These are phyloP conservation scores for Enteromius treurensis DNA, from an alignment of 2,797 vertebrate species.

Conservation along the genomic window DNA sequence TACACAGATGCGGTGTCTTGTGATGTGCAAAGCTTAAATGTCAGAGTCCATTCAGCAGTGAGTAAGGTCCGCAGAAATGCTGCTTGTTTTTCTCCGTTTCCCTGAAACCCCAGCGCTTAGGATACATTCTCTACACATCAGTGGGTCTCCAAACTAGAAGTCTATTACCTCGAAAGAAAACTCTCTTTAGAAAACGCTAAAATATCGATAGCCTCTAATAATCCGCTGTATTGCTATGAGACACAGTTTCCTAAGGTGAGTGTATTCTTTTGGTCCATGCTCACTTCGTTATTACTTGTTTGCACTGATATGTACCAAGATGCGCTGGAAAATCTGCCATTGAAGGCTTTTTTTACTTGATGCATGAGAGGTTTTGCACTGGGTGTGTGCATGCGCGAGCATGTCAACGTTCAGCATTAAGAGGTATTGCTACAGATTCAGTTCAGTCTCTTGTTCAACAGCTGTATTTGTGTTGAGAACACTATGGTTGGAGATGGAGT, in stretches of 20 bases:
- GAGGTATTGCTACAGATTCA: conserved; percentile 64
- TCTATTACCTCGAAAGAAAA: conserved; percentile 71
- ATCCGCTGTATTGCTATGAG: conserved; percentile 71
- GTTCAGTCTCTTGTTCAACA: conserved; percentile 42
- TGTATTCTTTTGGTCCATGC: conserved; percentile 78
- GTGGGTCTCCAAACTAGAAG: conserved; percentile 66
- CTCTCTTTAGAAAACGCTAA: conserved; percentile 72
- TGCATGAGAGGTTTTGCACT: conserved; percentile 59
- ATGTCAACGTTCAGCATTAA: conserved; percentile 51
- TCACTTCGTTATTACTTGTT: conserved; percentile 71
- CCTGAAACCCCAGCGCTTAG: conserved; percentile 63
- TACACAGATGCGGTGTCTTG: conserved; percentile 49
- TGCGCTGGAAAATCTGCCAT: conserved; percentile 67
- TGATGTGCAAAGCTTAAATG: conserved; percentile 59
- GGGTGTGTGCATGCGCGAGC: conserved; percentile 26
- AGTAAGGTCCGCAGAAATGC: conserved; percentile 45
- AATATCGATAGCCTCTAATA: conserved; percentile 66
- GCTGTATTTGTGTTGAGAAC: conserved; percentile 29
- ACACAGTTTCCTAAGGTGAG: conserved; percentile 73
- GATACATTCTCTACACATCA: conserved; percentile 57
- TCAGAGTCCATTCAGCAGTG: conserved; percentile 46
- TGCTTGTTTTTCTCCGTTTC: conserved; percentile 53
- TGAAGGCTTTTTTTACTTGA: conserved; percentile 53
- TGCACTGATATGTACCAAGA: conserved; percentile 66
- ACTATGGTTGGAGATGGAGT: conserved; percentile 26